Conservation (phyloP, 2,797 vertebrate genomes). For the Pyrrhura leucotis region DNA sequence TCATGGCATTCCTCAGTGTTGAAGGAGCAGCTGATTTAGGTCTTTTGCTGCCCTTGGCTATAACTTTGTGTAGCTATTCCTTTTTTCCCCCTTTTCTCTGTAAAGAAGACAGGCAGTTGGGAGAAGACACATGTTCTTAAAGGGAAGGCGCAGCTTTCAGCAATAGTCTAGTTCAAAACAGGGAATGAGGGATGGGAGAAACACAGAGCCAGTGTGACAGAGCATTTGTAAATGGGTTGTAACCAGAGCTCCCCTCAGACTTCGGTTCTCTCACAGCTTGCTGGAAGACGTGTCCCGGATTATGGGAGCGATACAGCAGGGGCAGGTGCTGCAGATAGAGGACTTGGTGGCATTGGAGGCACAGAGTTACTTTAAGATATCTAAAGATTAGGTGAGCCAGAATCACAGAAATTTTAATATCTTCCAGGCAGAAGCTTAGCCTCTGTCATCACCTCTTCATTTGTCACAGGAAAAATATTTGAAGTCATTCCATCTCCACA, state of each 20-base stretch:
- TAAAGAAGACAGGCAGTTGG: background rate
- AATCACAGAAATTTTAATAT: slow-evolving; percentile 51
- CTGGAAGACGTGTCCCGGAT: background rate
- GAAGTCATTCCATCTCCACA: slow-evolving; percentile 56
- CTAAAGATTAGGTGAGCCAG: slow-evolving; percentile 28
- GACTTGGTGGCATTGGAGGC: background rate
- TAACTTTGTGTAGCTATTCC: background rate
- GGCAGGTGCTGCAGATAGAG: background rate
- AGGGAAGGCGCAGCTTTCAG: background rate
- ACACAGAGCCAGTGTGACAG: background rate
- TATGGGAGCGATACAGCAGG: background rate
- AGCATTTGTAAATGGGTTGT: background rate
- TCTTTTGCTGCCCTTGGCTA: background rate
- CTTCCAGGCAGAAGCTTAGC: slow-evolving; percentile 66
- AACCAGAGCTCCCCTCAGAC: background rate
- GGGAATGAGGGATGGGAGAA: background rate
- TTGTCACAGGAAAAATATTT: slow-evolving; percentile 60
- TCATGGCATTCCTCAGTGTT: background rate
- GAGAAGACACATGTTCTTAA: background rate
- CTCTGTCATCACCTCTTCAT: slow-evolving; percentile 64
- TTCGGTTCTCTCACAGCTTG: background rate
- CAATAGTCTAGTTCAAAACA: background rate
- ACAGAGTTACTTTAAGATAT: slow-evolving; percentile 1
- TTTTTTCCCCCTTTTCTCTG: background rate
- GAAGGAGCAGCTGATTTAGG: background rate